These are phyloP conservation scores for Burhinus oedicnemus DNA, from an alignment of 2,113 vertebrate genomes.

Conservation along the genomic window DNA sequence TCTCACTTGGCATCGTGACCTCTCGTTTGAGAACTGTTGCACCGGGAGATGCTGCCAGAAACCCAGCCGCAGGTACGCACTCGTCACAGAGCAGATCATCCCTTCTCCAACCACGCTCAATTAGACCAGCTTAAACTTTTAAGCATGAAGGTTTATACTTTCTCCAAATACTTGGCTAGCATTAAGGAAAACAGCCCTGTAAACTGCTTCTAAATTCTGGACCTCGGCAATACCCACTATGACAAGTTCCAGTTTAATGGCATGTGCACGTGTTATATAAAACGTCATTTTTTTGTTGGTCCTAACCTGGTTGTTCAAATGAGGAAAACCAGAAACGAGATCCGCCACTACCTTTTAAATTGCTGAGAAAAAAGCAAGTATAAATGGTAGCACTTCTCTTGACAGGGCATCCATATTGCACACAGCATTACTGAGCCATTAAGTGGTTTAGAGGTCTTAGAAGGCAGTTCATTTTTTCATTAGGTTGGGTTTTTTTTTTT, in stretches of 20 bases:
- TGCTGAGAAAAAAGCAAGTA: background rate
- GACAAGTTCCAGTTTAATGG: background rate
- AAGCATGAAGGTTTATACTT: background rate
- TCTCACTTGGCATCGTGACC: background rate
- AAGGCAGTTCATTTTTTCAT: background rate
- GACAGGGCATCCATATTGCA: background rate
- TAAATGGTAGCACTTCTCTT: background rate
- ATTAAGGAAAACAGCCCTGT: background rate
- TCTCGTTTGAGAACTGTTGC: background rate
- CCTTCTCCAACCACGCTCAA: background rate
- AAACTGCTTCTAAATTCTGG: background rate
- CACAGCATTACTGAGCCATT: background rate
- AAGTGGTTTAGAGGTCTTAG: background rate
- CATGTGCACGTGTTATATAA: fast-evolving
- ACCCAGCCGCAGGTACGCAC: background rate
- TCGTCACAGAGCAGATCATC: background rate
- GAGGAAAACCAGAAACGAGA: background rate
- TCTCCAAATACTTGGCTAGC: background rate
- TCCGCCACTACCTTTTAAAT: background rate
- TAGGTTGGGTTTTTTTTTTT: no score
- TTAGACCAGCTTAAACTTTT: background rate
- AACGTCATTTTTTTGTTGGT: background rate
- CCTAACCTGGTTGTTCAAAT: background rate
- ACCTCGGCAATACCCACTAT: fast-evolving
- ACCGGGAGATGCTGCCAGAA: background rate